These are phyloP conservation scores for Salpingus planirostris DNA, from an alignment of 2,888 invertebrate genomes.

Conservation along the genomic window DNA sequence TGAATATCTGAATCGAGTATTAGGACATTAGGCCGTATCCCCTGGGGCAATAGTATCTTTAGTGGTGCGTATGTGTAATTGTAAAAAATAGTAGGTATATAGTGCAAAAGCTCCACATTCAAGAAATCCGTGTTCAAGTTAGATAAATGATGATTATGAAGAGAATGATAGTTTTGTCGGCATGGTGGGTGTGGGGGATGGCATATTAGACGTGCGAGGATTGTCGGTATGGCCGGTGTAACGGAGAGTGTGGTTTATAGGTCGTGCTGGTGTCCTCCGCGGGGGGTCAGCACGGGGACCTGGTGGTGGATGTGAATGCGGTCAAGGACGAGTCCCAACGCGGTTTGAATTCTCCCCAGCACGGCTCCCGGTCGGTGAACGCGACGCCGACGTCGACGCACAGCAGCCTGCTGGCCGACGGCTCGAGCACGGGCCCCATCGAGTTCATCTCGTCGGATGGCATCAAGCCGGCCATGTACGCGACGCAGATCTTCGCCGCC, in stretches of 20 bases:
- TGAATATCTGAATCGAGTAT: too few relatives aligned
- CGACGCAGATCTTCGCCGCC: constrained; percentile 60
- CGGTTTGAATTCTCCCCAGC: constrained; percentile 55
- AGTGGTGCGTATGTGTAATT: too few relatives aligned
- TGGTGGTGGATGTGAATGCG: constrained; percentile 46
- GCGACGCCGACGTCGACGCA: constrained; percentile 58
- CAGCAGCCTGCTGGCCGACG: constrained; percentile 51
- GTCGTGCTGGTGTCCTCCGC: constrained; percentile 43
- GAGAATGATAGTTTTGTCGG: too few relatives aligned
- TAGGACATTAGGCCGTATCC: too few relatives aligned
- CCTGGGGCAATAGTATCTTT: too few relatives aligned
- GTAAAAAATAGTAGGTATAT: too few relatives aligned
- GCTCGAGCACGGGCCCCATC: constrained; percentile 40
- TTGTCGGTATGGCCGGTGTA: too few relatives aligned
- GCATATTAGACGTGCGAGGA: too few relatives aligned
- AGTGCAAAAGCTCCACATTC: too few relatives aligned
- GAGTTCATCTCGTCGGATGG: constrained; percentile 45
- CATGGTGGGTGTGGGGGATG: too few relatives aligned
- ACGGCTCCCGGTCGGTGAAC: constrained; percentile 59
- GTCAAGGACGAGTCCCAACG: constrained; percentile 53
- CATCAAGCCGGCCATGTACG: constrained; percentile 54
- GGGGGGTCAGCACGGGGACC: constrained; percentile 36
- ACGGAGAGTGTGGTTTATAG: constrained; percentile 29
- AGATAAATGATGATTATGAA: too few relatives aligned
- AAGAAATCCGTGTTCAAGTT: too few relatives aligned